Base-by-base conservation (phyloP, 2,113 vertebrate species). In the Lanius collurio region DNA sequence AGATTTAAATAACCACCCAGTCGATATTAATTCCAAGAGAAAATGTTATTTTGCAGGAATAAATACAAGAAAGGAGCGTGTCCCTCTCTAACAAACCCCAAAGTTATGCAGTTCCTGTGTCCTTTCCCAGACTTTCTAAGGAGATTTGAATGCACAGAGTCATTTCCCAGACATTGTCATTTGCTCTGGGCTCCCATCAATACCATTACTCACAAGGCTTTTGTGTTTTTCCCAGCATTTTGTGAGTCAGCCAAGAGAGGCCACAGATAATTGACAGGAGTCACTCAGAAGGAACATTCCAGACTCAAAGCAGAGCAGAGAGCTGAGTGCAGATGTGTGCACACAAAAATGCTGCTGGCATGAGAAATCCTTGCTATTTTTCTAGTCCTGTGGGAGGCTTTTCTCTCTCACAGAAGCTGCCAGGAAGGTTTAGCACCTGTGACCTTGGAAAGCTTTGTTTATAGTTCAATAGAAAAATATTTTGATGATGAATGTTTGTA, bases 141-240 rank as follows among this genome's bases (percentile, higher is more conserved):
- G 68, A 50, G 24, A 88, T 53, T 59, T 37, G 59, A 74, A 70
- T 4, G n/a, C 8, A 30, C 3, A 10, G 41, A n/a, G 83, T 35
- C 3, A 6, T 77, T 89, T 90, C 53, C 60, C 86, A 93, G 82
- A 23, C 60, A 2, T 24, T 68, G 9, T 49, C 50, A 12, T 69
- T 16, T 56, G 50, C 15, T 62, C 68, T 49, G 53, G 52, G 24
- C 67, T 96, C 89, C 69, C 71, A 90, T 88, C 84, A 95, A 78
- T 92, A 28, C 22, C 68, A 85, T 95, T 96, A 95, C 62, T 90
- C 82, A 67, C 75, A 7, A 28, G 6, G 67, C 71, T 86, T 96
- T 92, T 96, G 77, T 86, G 24, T 15, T 91, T 56, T 62, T 31
- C 53, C 44, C 60, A 46, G 57, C 30, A 30, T 78, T 76, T 76